Conservation (phyloP, 2,113 vertebrate genomes). For the Vidua chalybeata region DNA sequence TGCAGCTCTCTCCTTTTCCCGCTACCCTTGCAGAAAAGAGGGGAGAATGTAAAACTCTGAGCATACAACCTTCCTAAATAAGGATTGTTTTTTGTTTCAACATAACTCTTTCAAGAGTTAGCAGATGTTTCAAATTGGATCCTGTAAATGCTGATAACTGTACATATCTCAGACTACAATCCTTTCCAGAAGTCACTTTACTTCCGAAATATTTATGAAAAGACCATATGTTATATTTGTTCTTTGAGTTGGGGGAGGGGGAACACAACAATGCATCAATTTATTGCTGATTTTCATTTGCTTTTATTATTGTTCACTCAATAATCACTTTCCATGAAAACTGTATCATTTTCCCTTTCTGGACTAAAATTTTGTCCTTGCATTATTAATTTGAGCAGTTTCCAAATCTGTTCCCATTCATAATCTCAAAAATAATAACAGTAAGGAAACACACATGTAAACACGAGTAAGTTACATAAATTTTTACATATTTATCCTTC, state of each 20-base stretch:
- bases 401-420: not conserved
- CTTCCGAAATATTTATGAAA: constrained; percentile 63
- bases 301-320: not conserved
- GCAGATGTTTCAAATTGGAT: constrained; percentile 65
- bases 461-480: not conserved
- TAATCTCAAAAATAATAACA: not conserved
- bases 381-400: not conserved
- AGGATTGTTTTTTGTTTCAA: constrained; percentile 10
- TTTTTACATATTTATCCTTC: not conserved
- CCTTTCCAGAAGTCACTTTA: constrained; percentile 55
- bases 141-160: constrained; percentile 61
- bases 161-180: constrained; percentile 36
- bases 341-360: not conserved
- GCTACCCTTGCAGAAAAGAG: not conserved
- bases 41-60: not conserved
- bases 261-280: not conserved
- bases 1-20: not conserved
- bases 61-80: not conserved
- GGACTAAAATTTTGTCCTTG: not conserved
- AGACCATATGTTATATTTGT: constrained; percentile 42
- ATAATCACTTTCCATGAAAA: not conserved
- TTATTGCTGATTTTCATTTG: not conserved
- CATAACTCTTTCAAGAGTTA: constrained; percentile 55
- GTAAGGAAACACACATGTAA: not conserved
- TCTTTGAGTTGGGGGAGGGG: not conserved